Base-by-base conservation (phyloP, 2,888 invertebrate species). In the Agrotis segetum region DNA sequence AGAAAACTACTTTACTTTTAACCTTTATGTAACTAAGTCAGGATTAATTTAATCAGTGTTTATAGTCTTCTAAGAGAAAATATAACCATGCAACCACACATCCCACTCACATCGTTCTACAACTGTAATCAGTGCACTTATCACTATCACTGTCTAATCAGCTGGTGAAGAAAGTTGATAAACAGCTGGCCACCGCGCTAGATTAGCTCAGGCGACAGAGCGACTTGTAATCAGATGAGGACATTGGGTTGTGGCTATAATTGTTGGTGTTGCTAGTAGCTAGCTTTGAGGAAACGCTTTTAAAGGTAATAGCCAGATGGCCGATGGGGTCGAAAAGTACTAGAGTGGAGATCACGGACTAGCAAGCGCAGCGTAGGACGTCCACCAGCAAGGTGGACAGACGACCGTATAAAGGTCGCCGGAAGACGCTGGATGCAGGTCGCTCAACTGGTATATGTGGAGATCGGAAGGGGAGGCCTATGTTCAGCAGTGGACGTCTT, bases 191-290 rank as follows among this genome's bases (percentile, higher is more conserved):
- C 53, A 66, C 56, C 50, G 63, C 6, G 24, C 44, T 55, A 65
- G 58, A 76, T 58, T 71, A 71, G 60, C 63, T 68, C 68, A 67
- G 44, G 56, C 49, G 73, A 71, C 71, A 71, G 64, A 56, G 44
- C 6, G 49, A 21, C 44, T 50, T 19, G 73, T 50, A 50, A 64
- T 64, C 74, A 68, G 72, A 84, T 67, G 69, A 70, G 81, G 76
- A 71, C 50, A 81, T 75, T 71, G 16, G 58, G 29, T 56, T 21
- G n/a, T 19, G 50, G 21, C n/a, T 24, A 58, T 62, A 69, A 79
- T 81, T 74, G 59, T 46, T 59, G 56, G 74, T 73, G 16, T 53
- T 3, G 3, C 16, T 40, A 40, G 40, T 40, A 40, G 40, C 17
- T 59, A 34, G 19, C 17, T 59, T 68, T 29, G 13, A 21, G 50